Base-by-base conservation (phyloP, 2,888 invertebrate species). In the Mythimna albipuncta region DNA sequence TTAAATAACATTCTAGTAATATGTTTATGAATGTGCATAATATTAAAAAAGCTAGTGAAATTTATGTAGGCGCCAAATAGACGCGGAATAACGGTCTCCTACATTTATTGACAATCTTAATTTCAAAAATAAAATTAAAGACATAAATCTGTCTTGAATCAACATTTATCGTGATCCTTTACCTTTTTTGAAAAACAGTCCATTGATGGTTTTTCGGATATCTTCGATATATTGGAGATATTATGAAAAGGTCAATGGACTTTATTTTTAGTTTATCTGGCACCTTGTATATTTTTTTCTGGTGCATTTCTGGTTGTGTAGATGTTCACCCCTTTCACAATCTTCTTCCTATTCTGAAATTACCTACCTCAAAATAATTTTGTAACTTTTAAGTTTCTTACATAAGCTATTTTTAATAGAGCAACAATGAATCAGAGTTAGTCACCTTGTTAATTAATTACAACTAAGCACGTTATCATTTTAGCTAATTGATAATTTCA, bases 381-480 rank as follows among this genome's bases (percentile, higher is more conserved):
- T 2, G 26, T 69, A 55, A 55, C 10, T 41, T 69, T 69, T 7
- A 61, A 26, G 10, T 21, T 77, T 77, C 9, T 77, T 55, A 55
- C 59, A n/a, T 77, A 61, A 69, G 61, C 21, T 32, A 54, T 26
- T 44, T 38, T 3, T 41, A 35, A 65, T 4, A 38, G 26, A 61
- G 47, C n/a, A 61, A 50, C 19, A 77, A 55, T 61, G 69, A 77
- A 41, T 69, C 47, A 50, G 38, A 47, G 9, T 71, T 41, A 71
- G 52, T 70, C 70, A 70, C 11, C 26, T 47, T 55, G 7, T 57
- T 77, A 10, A 5, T 47, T 47, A 47, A 47, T 6, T 19, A 16
- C 16, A 10, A 5, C 16, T 16, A 19, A 47, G 16, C 19, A 47
- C 47, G 16, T 6, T 47, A 16, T 47, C 47, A 52, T 10, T 32